phyloP scores from a whole-genome alignment of 2,888 invertebrate genomes.

The Ectemnius lituratus region DNA sequence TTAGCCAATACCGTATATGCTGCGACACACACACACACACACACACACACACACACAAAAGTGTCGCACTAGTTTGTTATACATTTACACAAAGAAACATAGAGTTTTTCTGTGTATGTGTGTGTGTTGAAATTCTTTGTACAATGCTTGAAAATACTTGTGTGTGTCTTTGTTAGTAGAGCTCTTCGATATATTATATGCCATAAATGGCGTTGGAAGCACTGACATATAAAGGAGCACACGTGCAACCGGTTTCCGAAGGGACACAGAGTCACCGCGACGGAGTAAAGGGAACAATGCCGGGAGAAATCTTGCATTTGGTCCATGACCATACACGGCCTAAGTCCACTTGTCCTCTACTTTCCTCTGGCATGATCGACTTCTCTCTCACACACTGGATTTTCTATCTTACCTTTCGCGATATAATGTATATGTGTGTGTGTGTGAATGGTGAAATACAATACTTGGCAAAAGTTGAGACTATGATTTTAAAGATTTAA shows the following conservation, averaged over 20 bases:
- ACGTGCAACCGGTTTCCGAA: slow-evolving; percentile 53
- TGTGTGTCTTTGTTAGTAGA: slow-evolving; percentile 36
- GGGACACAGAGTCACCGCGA: slow-evolving; percentile 2
- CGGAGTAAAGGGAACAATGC: slow-evolving; percentile 50
- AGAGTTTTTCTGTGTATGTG: too few relatives aligned
- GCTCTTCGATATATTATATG: slow-evolving; percentile 52
- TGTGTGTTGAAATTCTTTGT: too few relatives aligned
- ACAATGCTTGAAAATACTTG: too few relatives aligned
- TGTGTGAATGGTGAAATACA: neutral
- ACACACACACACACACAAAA: too few relatives aligned
- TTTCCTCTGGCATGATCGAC: neutral
- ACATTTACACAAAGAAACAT: too few relatives aligned
- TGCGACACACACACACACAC: too few relatives aligned
- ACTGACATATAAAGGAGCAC: slow-evolving; percentile 44
- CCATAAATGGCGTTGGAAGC: slow-evolving; percentile 53
- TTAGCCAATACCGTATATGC: neutral
- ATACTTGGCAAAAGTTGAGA: too few relatives aligned
- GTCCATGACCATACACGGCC: slow-evolving; percentile 50
- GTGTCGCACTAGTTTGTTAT: too few relatives aligned
- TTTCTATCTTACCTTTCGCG: neutral
- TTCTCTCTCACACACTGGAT: neutral
- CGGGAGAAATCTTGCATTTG: slow-evolving; percentile 46
- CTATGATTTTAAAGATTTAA: too few relatives aligned
- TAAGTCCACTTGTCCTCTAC: slow-evolving; percentile 35
- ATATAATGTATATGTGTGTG: slow-evolving; percentile 25